Evolutionary conservation across 2,113 vertebrate genomes (phyloP), one percentile per base, ranked within the genome.

Genomic region (Phalacrocorax carbo): DNA sequence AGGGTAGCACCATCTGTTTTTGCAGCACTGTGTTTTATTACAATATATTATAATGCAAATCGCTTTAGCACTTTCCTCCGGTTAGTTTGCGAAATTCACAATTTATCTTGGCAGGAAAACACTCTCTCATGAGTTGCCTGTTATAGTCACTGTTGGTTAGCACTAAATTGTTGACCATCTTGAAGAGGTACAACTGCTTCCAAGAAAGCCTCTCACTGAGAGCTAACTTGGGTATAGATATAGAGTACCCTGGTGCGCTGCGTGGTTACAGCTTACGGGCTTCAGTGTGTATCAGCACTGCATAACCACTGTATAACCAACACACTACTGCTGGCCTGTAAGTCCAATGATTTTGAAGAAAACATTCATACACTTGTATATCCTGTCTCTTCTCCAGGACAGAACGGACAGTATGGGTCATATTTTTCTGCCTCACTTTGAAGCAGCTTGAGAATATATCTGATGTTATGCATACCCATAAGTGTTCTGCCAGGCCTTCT

Each of bases 1-100:
- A 88, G 48, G 30, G 27, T 57, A 96, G 23, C 75, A 90, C 78
- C 94, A 90, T 93, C 75, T 96, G 94, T 13, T 96, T 96, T 93
- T 88, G 36, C 30, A 93, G 66, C 15, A 90, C 44, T 4, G 5
- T 71, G 61, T 76, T 94, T 87, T 93, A 80, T 94, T 92, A 36
- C 54, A 88, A 44, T 76, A 68, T 68, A 85, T 92, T 69, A 92
- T 55, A 88, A 87, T 93, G 71, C 20, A 92, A 93, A 93, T 60
- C 13, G 8, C 7, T 82, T 90, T 88, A 95, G 52, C 52, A 69
- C 34, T 93, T 97, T 82, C 6, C 38, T 82, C 49, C 69, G 29
- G 29, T 79, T 79, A 94, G 57, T 4, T 65, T 38, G 40, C 11
- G 92, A 87, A 91, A 92, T 51, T 90, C 52, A 79, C 42, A 79